Base-by-base conservation (phyloP, 1,140 invertebrate genomes). In the Dinothrombium tinctorium region DNA sequence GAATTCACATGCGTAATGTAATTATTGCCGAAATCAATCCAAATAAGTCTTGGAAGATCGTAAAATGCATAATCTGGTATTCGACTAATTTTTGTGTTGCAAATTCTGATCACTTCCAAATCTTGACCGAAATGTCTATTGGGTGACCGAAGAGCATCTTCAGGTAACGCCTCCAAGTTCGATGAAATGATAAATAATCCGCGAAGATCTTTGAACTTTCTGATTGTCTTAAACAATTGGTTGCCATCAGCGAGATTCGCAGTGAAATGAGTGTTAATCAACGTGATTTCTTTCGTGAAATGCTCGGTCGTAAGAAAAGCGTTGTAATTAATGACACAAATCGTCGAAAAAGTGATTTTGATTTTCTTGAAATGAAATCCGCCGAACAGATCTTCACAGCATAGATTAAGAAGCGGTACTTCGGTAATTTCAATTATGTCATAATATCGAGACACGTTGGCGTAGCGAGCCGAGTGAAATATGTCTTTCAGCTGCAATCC, bases 11-110 rank as follows among this genome's bases (percentile, higher is more conserved):
- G 8, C 19, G 19, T 21, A 17, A 35, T 35, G 19, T 35, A 11
- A 35, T 35, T 35, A 35, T 35, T 21, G 22, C 33, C 33, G 12
- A 35, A 35, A 35, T 35, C 33, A 35, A 35, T 35, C 33, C 33
- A 35, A 35, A 35, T 11, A 3, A 35, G 20, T 19, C 20, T 9
- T 17, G 33, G 14, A 11, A 35, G 17, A 11, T 17, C 15, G 17
- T 15, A 12, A 19, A 35, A 35, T 4, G 33, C 17, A 19, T 19
- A 21, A 35, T 35, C 33, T 11, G 11, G 33, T 5, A 35, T 9
- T 14, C 22, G 14, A 35, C 17, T 35, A 14, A 35, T 35, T 5
- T 19, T 19, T 35, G 33, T 20, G 22, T 35, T 35, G 22, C 33
- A 35, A 19, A 35, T 35, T 8, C 33, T 15, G 12, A 35, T 35